These are phyloP conservation scores for Centrocercus urophasianus DNA, from an alignment of 2,113 vertebrate species.

Conservation along the genomic window DNA sequence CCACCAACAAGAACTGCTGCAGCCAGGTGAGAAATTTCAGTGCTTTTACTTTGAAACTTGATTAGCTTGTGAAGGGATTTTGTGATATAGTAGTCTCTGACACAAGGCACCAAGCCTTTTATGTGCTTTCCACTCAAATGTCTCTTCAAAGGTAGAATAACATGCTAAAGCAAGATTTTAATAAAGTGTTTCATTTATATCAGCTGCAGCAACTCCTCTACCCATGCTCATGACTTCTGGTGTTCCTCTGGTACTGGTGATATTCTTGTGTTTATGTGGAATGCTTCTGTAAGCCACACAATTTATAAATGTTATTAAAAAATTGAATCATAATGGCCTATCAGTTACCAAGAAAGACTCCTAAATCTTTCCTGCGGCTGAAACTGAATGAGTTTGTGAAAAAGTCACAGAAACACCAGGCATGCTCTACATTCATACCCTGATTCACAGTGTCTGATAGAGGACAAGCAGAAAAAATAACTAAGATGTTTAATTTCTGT, in stretches of 20 bases:
- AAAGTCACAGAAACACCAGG: not conserved
- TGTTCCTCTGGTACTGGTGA: not conserved
- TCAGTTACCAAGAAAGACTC: not conserved
- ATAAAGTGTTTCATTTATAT: not conserved
- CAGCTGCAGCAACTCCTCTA: not conserved
- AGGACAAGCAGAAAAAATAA: not conserved
- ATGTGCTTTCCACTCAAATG: not conserved
- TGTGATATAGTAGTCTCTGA: not conserved
- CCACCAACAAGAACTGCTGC: not conserved
- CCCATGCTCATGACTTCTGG: not conserved
- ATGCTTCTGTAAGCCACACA: accelerated
- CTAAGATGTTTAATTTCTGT: not conserved
- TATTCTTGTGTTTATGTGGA: not conserved
- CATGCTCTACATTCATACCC: not conserved
- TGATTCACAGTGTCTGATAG: not conserved
- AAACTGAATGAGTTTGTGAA: not conserved
- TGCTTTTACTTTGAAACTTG: not conserved
- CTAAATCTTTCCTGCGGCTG: not conserved
- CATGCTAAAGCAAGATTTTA: not conserved
- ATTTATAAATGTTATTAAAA: not conserved
- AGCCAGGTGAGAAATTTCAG: not conserved
- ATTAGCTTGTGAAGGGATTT: not conserved
- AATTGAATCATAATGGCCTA: not conserved
- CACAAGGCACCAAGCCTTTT: not conserved
- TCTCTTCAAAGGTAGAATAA: not conserved